Percentiles rank a stretch among this genome's conserved stretches.
Evolutionary conservation across 2,888 invertebrate genomes (phyloP).

Genomic region (Calephelis perditalis): DNA sequence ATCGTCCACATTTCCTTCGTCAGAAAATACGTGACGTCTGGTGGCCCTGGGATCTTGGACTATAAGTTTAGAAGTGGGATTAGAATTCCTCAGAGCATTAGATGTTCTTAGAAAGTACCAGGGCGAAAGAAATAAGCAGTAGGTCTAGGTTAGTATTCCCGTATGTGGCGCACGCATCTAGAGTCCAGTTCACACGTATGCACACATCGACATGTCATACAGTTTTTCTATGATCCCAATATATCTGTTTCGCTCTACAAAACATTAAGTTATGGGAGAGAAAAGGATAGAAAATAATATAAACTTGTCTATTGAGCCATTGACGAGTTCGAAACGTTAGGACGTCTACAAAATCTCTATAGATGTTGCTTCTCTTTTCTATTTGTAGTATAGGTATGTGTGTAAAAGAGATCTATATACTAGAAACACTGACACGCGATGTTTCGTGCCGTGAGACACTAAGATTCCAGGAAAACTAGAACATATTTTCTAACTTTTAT

Average conservation of each 20-base stretch:
- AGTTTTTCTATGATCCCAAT: conserved; percentile 58
- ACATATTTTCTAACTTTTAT: conserved; percentile 15
- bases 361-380: conserved; percentile 30
- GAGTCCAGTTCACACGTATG: conserved; percentile 44
- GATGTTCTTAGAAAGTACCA: conserved; percentile 77
- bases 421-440: conserved; percentile 28
- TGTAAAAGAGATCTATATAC: conserved; percentile 28
- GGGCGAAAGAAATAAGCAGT: conserved; percentile 53
- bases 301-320: conserved; percentile 35
- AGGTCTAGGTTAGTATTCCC: conserved; percentile 51
- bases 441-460: conserved; percentile 31
- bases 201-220: conserved; percentile 38
- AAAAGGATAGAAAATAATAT: conserved; percentile 37
- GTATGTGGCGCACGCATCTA: conserved; percentile 53
- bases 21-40: no score
- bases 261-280: conserved; percentile 24
- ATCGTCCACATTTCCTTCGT: no score
- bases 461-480: conserved; percentile 32
- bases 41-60: no score
- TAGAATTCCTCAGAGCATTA: conserved; percentile 68
- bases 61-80: conserved; percentile 30
- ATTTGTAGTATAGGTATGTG: conserved; percentile 16
- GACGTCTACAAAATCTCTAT: conserved; percentile 24
- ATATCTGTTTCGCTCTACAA: conserved; percentile 44
- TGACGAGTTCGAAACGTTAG: conserved; percentile 27